These are phyloP conservation scores for Abramis brama DNA, from an alignment of 2,113 vertebrate genomes.

Conservation along the genomic window DNA sequence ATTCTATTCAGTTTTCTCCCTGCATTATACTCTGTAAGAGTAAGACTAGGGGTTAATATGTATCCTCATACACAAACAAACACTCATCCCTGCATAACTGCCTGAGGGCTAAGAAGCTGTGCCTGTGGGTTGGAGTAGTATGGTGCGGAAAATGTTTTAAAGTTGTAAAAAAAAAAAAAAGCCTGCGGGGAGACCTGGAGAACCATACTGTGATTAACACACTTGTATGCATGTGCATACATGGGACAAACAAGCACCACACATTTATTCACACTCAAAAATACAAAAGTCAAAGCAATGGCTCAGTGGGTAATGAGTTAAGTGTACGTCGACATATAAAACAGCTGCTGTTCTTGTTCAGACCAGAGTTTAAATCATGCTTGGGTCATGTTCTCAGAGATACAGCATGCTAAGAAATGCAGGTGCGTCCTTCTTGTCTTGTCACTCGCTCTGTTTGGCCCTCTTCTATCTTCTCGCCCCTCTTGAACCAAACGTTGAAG, in stretches of 20 bases:
- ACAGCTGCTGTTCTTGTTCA: neutral
- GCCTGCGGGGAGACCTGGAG: slow-evolving; percentile 32
- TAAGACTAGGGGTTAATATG: neutral
- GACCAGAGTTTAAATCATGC: neutral
- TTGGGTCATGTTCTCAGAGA: neutral
- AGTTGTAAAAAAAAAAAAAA: slow-evolving; percentile 15
- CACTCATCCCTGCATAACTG: neutral
- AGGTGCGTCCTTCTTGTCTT: no score
- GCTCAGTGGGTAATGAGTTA: neutral
- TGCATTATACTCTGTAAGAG: neutral
- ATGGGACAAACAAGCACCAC: neutral
- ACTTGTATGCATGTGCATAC: neutral
- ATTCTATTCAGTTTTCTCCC: neutral
- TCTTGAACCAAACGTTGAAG: neutral
- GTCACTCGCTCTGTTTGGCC: neutral
- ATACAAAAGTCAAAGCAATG: neutral
- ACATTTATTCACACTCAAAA: slow-evolving; percentile 21
- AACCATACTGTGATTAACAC: neutral
- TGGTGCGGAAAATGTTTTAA: slow-evolving; percentile 25
- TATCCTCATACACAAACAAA: neutral
- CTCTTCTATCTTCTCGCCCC: neutral
- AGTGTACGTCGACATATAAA: neutral
- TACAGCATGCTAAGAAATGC: slow-evolving; percentile 1
- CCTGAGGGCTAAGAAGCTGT: slow-evolving; percentile 31
- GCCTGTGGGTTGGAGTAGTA: slow-evolving; percentile 8